phyloP scores from a whole-genome alignment of 2,888 invertebrate genomes.

The Cephus runcator region DNA sequence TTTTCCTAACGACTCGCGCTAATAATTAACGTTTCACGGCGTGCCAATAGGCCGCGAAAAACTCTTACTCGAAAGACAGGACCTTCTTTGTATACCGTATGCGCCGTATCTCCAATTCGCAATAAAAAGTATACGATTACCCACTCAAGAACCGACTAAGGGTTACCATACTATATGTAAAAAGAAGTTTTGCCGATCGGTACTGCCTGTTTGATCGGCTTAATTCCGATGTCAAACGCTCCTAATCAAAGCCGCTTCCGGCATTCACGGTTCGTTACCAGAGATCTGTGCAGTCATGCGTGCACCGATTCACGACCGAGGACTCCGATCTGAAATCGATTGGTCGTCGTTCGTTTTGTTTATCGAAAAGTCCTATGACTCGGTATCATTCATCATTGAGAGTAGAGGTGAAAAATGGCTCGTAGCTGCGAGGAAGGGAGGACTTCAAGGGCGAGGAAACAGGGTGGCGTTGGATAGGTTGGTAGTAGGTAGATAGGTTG shows the following conservation, averaged over 20 bases:
- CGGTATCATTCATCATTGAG: slow-evolving; percentile 30
- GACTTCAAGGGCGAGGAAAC: slow-evolving; percentile 8
- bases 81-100: neutral
- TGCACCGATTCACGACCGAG: neutral
- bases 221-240: neutral
- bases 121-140: neutral
- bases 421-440: slow-evolving; percentile 34
- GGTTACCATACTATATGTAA: neutral
- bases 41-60: slow-evolving; percentile 18
- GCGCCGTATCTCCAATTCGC: no score
- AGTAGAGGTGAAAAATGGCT: slow-evolving; percentile 37
- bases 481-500: slow-evolving; percentile 29
- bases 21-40: slow-evolving; percentile 36
- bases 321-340: neutral
- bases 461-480: slow-evolving; percentile 13
- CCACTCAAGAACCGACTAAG: neutral
- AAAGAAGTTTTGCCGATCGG: neutral
- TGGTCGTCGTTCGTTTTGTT: neutral
- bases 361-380: slow-evolving; percentile 23
- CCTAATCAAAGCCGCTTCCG: neutral
- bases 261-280: neutral
- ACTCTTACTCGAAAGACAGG: neutral
- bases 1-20: slow-evolving; percentile 30
- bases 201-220: neutral
- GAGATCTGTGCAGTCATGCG: neutral